These are phyloP conservation scores for Panagrolaimus sp. DNA, from an alignment of 1,140 invertebrate species.

Conservation along the genomic window DNA sequence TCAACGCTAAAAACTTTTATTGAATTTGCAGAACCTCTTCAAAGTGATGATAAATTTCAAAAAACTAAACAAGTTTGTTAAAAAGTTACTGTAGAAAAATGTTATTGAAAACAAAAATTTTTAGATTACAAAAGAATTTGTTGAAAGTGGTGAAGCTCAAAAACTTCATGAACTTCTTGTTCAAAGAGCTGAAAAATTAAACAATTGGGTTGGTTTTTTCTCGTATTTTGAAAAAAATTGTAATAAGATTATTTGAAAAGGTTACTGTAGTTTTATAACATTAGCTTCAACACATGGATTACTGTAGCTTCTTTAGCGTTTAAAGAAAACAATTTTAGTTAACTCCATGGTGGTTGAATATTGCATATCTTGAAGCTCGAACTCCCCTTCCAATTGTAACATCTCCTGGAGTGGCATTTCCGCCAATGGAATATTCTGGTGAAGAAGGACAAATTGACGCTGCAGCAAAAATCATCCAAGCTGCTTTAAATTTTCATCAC, in stretches of 20 bases:
- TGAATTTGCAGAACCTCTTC: constrained; percentile 37
- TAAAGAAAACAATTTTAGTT: constrained; percentile 40
- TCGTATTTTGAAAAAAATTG: too few species aligned
- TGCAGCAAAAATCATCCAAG: constrained; percentile 51
- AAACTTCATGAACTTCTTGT: constrained; percentile 42
- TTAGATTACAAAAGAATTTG: constrained; percentile 36
- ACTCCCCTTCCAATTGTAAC: constrained; percentile 53
- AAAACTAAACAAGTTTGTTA: constrained; percentile 21
- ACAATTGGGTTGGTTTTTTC: constrained; percentile 47
- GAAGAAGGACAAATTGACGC: constrained; percentile 46
- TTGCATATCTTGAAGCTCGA: constrained; percentile 47
- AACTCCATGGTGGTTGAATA: constrained; percentile 56
- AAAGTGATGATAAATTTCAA: constrained; percentile 25
- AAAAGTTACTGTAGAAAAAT: too few species aligned
- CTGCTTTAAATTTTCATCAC: constrained; percentile 46
- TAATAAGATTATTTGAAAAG: too few species aligned
- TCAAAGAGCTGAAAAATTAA: constrained; percentile 39
- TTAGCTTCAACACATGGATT: too few species aligned
- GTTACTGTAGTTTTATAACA: too few species aligned
- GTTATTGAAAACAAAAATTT: too few species aligned
- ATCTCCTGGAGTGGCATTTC: constrained; percentile 50
- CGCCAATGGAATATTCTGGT: constrained; percentile 45
- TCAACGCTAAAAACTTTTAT: background rate
- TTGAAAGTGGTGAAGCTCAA: constrained; percentile 31
- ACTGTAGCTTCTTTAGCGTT: background rate